These are phyloP conservation scores for Myathropa florea DNA, from an alignment of 2,888 invertebrate genomes.

Conservation along the genomic window DNA sequence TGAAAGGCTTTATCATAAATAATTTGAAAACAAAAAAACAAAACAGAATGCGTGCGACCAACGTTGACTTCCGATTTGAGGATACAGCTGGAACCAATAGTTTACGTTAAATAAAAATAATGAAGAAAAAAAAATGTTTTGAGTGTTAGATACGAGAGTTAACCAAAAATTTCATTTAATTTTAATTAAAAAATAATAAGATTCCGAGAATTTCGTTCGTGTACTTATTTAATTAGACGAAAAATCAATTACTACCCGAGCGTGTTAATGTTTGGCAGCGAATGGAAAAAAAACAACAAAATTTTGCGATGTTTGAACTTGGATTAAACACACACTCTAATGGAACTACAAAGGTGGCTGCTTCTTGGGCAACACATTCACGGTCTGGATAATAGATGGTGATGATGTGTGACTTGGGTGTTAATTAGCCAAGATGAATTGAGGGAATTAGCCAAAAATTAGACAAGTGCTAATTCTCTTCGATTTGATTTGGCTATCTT, in stretches of 20 bases:
- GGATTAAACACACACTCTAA: conserved; percentile 10
- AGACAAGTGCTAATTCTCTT: too few species aligned
- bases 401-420: too few species aligned
- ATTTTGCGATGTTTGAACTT: not conserved
- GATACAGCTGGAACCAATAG: conserved; percentile 64
- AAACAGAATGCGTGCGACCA: conserved; percentile 47
- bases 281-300: not conserved
- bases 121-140: conserved; percentile 32
- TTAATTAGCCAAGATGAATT: too few species aligned
- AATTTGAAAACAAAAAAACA: conserved; percentile 22
- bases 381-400: too few species aligned
- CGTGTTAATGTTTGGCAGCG: not conserved
- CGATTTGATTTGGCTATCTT: too few species aligned
- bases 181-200: not conserved
- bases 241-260: not conserved
- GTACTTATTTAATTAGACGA: not conserved
- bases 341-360: conserved; percentile 33
- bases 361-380: too few species aligned
- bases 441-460: too few species aligned
- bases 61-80: conserved; percentile 61
- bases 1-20: conserved; percentile 52
- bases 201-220: conserved; percentile 13
- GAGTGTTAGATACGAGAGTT: conserved; percentile 49
- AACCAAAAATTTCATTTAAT: conserved; percentile 50
- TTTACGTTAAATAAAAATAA: conserved; percentile 68